Conservation (phyloP, 2,797 vertebrate genomes). For the Coilia nasus region DNA sequence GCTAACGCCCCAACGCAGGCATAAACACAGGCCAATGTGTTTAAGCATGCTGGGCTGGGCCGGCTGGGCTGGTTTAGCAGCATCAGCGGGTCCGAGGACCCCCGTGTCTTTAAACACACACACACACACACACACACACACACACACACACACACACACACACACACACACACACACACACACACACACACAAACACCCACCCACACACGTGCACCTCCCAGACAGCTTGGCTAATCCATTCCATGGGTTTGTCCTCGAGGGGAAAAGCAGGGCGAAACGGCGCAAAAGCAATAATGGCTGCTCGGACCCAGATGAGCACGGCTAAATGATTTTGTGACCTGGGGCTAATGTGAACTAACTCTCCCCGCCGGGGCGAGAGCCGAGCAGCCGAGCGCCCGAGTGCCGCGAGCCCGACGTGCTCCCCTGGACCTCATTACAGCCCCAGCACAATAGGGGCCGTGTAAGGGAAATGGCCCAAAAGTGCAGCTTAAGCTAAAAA, state of each 20-base stretch:
- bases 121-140: slow-evolving; percentile 52
- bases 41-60: neutral
- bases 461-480: slow-evolving; percentile 41
- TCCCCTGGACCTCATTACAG: slow-evolving; percentile 81
- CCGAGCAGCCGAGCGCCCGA: neutral
- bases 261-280: slow-evolving; percentile 45
- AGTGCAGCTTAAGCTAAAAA: slow-evolving; percentile 54
- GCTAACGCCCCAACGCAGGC: neutral
- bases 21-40: neutral
- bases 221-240: slow-evolving; percentile 36
- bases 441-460: slow-evolving; percentile 64
- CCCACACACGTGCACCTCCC: slow-evolving; percentile 36
- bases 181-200: slow-evolving; percentile 20
- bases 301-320: slow-evolving; percentile 75
- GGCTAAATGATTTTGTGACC: slow-evolving; percentile 76
- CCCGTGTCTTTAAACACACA: slow-evolving; percentile 60
- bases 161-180: slow-evolving; percentile 34
- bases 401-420: slow-evolving; percentile 63
- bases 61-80: slow-evolving; percentile 67
- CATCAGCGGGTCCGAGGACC: slow-evolving; percentile 58
- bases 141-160: slow-evolving; percentile 23
- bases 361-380: slow-evolving; percentile 69
- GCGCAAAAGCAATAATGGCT: slow-evolving; percentile 68
- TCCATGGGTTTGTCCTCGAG: slow-evolving; percentile 61
- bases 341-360: slow-evolving; percentile 79